These are phyloP conservation scores for Matsumyia berberina DNA, from an alignment of 2,888 invertebrate species.

Conservation along the genomic window DNA sequence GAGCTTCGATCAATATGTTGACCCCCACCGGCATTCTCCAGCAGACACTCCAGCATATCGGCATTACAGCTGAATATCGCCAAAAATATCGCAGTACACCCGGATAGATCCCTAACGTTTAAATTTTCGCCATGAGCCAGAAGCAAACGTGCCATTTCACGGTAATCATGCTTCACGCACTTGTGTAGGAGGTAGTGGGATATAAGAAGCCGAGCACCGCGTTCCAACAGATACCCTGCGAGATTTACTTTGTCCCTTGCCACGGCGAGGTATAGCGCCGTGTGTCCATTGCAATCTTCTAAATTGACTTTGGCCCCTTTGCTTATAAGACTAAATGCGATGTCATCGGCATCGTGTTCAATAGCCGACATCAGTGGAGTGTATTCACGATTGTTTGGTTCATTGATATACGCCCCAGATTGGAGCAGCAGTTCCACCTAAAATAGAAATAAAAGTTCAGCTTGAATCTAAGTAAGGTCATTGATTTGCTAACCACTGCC, in stretches of 20 bases:
- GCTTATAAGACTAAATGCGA: conserved; percentile 86
- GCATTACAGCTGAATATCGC: conserved; percentile 89
- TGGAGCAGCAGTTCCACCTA: conserved; percentile 86
- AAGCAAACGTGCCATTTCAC: conserved; percentile 81
- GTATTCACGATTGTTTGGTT: conserved; percentile 86
- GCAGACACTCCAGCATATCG: conserved; percentile 86
- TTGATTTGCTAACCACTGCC: conserved; percentile 84
- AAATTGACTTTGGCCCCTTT: conserved; percentile 88
- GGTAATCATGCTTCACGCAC: conserved; percentile 87
- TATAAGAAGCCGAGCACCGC: conserved; percentile 89
- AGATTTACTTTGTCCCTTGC: conserved; percentile 79
- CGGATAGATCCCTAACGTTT: conserved; percentile 82
- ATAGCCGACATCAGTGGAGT: conserved; percentile 85
- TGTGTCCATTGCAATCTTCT: conserved; percentile 87
- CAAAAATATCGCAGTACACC: conserved; percentile 89
- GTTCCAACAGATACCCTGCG: conserved; percentile 85
- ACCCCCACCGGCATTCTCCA: conserved; percentile 86
- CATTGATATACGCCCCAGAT: conserved; percentile 86
- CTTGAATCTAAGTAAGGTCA: neutral
- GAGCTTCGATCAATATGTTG: conserved; percentile 85
- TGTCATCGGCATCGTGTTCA: conserved; percentile 80
- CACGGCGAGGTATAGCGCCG: conserved; percentile 82
- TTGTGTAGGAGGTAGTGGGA: conserved; percentile 89
- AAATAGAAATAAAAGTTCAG: conserved; percentile 54
- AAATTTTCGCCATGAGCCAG: conserved; percentile 81